phyloP scores from a whole-genome alignment of 1,140 invertebrate genomes.

The Cyclina sinensis region DNA sequence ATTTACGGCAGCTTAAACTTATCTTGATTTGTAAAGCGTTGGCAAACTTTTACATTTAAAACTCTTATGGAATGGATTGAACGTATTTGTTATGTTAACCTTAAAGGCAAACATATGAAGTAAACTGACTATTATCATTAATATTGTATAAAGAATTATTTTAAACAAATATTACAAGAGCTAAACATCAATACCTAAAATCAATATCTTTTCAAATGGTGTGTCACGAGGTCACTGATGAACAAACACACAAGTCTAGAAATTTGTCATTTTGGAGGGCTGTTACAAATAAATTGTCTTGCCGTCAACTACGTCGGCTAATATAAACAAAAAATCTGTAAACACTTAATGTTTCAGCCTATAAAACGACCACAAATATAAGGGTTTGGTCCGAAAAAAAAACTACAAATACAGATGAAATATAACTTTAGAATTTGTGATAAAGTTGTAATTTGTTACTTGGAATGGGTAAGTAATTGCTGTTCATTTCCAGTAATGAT shows the following conservation, averaged over 20 bases:
- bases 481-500: too few species aligned
- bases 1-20: conserved; percentile 27
- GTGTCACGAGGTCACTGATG: conserved; percentile 9
- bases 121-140: conserved; percentile 31
- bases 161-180: conserved; percentile 57
- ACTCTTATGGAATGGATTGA: conserved; percentile 15
- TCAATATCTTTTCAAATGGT: conserved; percentile 50
- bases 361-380: too few species aligned
- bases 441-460: too few species aligned
- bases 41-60: conserved; percentile 33
- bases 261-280: neutral
- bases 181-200: conserved; percentile 45
- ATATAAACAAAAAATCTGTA: too few species aligned
- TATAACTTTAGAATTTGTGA: too few species aligned
- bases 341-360: too few species aligned
- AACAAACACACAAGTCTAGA: conserved; percentile 39
- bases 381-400: too few species aligned
- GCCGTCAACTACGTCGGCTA: neutral
- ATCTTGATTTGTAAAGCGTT: neutral
- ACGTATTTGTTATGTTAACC: conserved; percentile 3
- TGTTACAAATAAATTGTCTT: neutral
- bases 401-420: too few species aligned
- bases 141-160: conserved; percentile 60
- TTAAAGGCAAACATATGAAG: neutral
- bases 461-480: too few species aligned